Percentiles rank a stretch among this genome's conserved stretches.
These are phyloP conservation scores for Condylostylus longicornis DNA, from an alignment of 1,140 invertebrate genomes.

Conservation along the genomic window DNA sequence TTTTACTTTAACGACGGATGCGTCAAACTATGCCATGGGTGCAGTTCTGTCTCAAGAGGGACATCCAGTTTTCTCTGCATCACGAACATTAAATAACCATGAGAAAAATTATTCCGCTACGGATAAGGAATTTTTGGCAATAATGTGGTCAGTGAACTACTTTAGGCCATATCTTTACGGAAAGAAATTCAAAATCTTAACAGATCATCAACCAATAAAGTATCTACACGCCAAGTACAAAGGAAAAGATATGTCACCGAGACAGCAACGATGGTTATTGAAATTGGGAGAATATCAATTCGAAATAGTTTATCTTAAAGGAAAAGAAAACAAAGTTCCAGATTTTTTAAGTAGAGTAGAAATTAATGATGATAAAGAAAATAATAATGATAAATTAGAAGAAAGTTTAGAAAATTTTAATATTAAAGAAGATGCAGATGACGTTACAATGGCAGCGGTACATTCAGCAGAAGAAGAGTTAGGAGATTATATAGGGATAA, in stretches of 20 bases:
- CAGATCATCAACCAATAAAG: slow-evolving; percentile 10
- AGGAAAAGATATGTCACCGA: slow-evolving; percentile 10
- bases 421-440: no score
- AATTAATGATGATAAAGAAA: no score
- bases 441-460: no score
- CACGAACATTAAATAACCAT: slow-evolving; percentile 11
- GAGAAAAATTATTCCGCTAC: slow-evolving; percentile 11
- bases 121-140: slow-evolving; percentile 14
- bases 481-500: no score
- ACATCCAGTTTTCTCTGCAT: slow-evolving; percentile 8
- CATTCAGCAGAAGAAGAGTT: no score
- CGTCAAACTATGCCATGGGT: slow-evolving; percentile 10
- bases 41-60: slow-evolving; percentile 10
- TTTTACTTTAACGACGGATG: slow-evolving; percentile 13
- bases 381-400: no score
- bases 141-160: slow-evolving; percentile 31
- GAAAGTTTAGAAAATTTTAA: no score
- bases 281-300: slow-evolving; percentile 12
- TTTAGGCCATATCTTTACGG: slow-evolving; percentile 21
- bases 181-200: slow-evolving; percentile 8
- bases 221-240: slow-evolving; percentile 10
- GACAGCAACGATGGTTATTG: slow-evolving; percentile 9
- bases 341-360: no score
- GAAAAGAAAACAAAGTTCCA: slow-evolving; percentile 12
- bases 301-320: slow-evolving; percentile 7